These are phyloP conservation scores for Deilephila porcellus DNA, from an alignment of 2,888 invertebrate genomes.

Conservation along the genomic window DNA sequence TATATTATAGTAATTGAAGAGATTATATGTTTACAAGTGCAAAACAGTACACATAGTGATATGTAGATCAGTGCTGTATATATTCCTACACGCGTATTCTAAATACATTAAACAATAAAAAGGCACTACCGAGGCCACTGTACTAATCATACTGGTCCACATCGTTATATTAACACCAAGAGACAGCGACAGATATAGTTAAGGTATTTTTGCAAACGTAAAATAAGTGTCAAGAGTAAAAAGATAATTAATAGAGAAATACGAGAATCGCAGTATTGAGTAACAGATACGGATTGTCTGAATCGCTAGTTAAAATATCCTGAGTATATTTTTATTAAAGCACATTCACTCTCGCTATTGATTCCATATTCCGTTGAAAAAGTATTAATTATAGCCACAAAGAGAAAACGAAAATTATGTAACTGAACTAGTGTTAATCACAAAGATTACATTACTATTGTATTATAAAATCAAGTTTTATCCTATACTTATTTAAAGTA, in stretches of 20 bases:
- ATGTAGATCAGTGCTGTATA: conserved; percentile 28
- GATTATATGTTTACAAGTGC: conserved; percentile 40
- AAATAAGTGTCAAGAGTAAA: neutral
- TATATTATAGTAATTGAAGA: neutral
- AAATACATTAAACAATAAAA: conserved; percentile 58
- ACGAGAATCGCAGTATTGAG: neutral
- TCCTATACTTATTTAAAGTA: neutral
- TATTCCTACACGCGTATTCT: conserved; percentile 26
- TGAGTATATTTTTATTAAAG: too few species aligned
- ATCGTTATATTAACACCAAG: conserved; percentile 44
- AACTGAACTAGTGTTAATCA: too few species aligned
- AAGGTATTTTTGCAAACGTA: neutral
- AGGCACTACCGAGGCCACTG: conserved; percentile 83
- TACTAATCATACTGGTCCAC: conserved; percentile 77
- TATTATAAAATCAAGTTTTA: neutral
- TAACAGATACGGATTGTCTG: neutral
- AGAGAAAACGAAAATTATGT: too few species aligned
- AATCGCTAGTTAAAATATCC: too few species aligned
- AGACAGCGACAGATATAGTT: neutral
- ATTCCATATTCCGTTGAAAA: too few species aligned
- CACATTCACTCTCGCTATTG: too few species aligned
- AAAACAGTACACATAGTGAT: conserved; percentile 29
- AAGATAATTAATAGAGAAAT: neutral
- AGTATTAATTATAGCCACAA: too few species aligned
- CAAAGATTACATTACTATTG: neutral